These are phyloP conservation scores for Eptatretus atami DNA, from an alignment of 2,797 vertebrate species.

Conservation along the genomic window DNA sequence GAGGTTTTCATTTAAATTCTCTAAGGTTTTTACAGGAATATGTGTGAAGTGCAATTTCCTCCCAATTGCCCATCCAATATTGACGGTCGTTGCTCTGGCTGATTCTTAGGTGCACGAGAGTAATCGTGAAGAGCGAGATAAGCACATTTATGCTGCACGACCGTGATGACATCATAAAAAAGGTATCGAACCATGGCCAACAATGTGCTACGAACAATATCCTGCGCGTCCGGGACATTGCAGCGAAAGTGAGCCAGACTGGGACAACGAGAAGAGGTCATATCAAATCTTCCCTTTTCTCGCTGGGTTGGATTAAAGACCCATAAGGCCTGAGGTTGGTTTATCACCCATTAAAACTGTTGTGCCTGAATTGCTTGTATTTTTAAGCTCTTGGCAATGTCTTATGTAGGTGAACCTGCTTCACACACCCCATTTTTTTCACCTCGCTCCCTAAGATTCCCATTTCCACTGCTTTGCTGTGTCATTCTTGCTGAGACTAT, in stretches of 20 bases:
- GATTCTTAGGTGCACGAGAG: slow-evolving; percentile 25
- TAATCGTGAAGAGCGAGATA: slow-evolving; percentile 20
- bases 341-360: too few species aligned
- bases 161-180: slow-evolving; percentile 52
- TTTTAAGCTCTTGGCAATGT: too few species aligned
- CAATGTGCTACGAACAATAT: slow-evolving; percentile 51
- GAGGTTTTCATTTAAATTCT: background rate
- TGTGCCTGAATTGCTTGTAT: too few species aligned
- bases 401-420: too few species aligned
- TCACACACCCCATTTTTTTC: too few species aligned
- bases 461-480: too few species aligned
- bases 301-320: slow-evolving; percentile 54
- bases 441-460: too few species aligned
- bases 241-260: slow-evolving; percentile 32
- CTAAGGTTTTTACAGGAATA: background rate
- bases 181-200: slow-evolving; percentile 60
- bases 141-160: slow-evolving; percentile 33
- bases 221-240: slow-evolving; percentile 40
- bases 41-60: background rate
- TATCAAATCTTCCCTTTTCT: slow-evolving; percentile 42
- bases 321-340: slow-evolving; percentile 47
- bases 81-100: background rate
- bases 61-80: background rate
- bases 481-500: too few species aligned
- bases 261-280: slow-evolving; percentile 45